phyloP scores from a whole-genome alignment of 1,140 invertebrate genomes.

The Holcopasites calliopsidis region DNA sequence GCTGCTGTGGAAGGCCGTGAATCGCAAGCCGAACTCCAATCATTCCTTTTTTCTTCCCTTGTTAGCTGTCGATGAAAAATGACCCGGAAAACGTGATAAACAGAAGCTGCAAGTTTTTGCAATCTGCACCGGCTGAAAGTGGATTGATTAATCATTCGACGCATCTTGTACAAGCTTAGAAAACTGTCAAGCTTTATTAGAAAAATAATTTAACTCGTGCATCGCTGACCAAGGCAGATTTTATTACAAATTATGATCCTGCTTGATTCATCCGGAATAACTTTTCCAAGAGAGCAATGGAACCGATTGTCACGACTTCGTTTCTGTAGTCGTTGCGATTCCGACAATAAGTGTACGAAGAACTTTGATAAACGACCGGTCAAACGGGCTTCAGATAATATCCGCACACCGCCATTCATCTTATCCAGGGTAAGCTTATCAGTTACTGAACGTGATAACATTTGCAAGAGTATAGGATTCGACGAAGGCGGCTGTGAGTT shows the following conservation, averaged over 20 bases:
- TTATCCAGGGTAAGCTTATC: constrained; percentile 36
- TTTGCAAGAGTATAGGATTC: neutral
- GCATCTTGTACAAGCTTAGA: no score
- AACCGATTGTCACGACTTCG: no score
- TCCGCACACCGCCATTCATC: constrained; percentile 49
- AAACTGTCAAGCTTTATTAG: constrained; percentile 1
- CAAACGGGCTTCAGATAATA: constrained; percentile 43
- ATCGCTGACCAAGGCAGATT: neutral
- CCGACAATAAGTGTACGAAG: constrained; percentile 67
- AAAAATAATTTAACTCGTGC: constrained; percentile 23
- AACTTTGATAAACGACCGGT: constrained; percentile 67
- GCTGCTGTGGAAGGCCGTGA: no score
- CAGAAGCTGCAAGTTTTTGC: constrained; percentile 10
- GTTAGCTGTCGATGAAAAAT: no score
- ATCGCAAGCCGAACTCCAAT: neutral
- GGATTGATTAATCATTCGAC: constrained; percentile 3
- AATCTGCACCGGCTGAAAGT: neutral
- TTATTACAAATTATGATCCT: constrained; percentile 26
- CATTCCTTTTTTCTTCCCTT: neutral
- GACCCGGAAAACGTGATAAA: no score
- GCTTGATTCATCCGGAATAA: constrained; percentile 15
- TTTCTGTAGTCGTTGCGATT: constrained; percentile 8
- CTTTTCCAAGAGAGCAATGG: no score
- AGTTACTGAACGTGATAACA: constrained; percentile 34
- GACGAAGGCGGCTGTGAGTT: neutral